These are phyloP conservation scores for Uropsilus gracilis DNA, from an alignment of 2,113 vertebrate species.

Conservation along the genomic window DNA sequence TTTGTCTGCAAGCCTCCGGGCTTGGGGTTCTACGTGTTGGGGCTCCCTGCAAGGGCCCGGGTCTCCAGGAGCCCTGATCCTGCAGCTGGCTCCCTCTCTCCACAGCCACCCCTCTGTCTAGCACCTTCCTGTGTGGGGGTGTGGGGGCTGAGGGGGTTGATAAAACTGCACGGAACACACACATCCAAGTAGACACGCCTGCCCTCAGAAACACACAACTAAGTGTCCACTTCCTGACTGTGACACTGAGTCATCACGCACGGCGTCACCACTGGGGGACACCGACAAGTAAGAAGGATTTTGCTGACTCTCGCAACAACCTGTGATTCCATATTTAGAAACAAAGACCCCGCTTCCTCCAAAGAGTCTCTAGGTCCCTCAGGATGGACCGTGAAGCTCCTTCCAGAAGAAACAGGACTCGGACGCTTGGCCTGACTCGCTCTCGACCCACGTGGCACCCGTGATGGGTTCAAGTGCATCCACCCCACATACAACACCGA, in stretches of 20 bases:
- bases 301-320: neutral
- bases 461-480: neutral
- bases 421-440: neutral
- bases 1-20: neutral
- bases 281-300: too few species aligned
- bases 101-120: neutral
- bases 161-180: neutral
- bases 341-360: too few species aligned
- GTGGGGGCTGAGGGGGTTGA: neutral
- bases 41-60: too few species aligned
- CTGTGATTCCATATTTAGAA: neutral
- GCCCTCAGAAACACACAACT: neutral
- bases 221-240: fast-evolving
- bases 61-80: neutral
- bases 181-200: too few species aligned
- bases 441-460: neutral
- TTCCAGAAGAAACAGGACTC: neutral
- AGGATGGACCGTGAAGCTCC: neutral
- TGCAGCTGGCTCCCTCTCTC: neutral
- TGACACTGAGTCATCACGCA: too few species aligned
- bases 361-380: neutral
- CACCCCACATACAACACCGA: neutral
- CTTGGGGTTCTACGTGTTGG: neutral
- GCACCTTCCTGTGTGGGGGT: fast-evolving
- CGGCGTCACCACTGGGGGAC: neutral